Evolutionary conservation across 1,140 invertebrate genomes (phyloP).

Genomic region (Sycobia sp.): DNA sequence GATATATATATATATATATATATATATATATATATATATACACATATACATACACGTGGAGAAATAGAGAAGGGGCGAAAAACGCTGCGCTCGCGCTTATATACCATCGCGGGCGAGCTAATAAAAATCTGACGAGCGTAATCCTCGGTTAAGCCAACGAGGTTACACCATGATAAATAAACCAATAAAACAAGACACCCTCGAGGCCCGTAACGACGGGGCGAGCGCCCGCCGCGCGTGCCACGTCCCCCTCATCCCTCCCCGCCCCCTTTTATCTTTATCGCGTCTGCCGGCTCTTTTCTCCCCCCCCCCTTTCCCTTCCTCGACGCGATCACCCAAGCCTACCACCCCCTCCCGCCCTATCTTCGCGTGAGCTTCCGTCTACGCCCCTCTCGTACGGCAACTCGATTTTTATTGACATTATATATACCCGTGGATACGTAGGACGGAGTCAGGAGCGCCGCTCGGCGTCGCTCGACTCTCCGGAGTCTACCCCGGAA

Average conservation of each 20-base stretch:
- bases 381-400: conserved; percentile 3
- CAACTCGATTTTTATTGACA: conserved; percentile 26
- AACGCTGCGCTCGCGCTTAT: no score
- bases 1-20: no score
- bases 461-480: no score
- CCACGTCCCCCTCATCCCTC: no score
- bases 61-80: not conserved
- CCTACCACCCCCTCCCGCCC: no score
- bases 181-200: conserved; percentile 44
- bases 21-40: no score
- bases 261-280: conserved; percentile 6
- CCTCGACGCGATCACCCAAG: no score
- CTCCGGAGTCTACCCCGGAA: no score
- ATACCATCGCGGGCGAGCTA: conserved; percentile 33
- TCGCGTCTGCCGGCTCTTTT: not conserved
- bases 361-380: not conserved
- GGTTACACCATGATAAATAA: conserved; percentile 46
- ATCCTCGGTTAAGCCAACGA: conserved; percentile 40
- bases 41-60: not conserved
- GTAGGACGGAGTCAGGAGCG: not conserved
- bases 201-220: conserved; percentile 3
- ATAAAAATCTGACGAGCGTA: conserved; percentile 50
- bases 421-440: not conserved
- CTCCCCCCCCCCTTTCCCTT: not conserved
- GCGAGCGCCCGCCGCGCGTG: conserved; percentile 22